These are phyloP conservation scores for Drosophila neutralis DNA, from an alignment of 2,888 invertebrate species.

Conservation along the genomic window DNA sequence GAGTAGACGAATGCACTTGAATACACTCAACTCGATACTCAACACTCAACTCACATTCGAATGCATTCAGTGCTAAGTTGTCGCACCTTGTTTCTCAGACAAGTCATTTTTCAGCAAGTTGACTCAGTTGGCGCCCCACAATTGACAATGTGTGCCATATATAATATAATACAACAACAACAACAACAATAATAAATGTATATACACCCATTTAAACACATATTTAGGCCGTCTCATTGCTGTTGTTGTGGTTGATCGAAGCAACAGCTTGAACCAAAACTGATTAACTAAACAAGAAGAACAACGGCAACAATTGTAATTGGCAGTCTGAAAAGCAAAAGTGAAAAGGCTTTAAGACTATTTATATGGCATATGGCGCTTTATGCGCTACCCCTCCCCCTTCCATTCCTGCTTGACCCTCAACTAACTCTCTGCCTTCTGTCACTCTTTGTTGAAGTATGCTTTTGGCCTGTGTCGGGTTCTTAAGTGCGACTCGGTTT, in stretches of 20 bases:
- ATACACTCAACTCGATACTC: not conserved
- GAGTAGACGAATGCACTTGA: not conserved
- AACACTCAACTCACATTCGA: not conserved
- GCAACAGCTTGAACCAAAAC: not conserved
- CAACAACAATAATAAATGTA: not conserved
- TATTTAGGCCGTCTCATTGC: not conserved
- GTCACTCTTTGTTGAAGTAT: not conserved
- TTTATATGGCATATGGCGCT: not conserved
- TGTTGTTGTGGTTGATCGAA: not conserved
- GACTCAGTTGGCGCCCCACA: not conserved
- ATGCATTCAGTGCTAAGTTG: not conserved
- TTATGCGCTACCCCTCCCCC: not conserved
- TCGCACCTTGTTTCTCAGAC: not conserved
- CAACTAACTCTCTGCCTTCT: not conserved
- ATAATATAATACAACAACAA: not conserved
- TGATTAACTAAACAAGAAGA: not conserved
- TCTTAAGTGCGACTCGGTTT: slow-evolving; percentile 31
- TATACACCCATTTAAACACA: not conserved
- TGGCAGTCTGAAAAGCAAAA: not conserved
- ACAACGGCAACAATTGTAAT: not conserved
- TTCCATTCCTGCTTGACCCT: not conserved
- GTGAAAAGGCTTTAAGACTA: not conserved
- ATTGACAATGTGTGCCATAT: not conserved
- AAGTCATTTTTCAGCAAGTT: not conserved
- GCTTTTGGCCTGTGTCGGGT: not conserved